A percentile compares a stretch with the other conserved stretches of the same genome.
phyloP scores from a whole-genome alignment of 2,888 invertebrate genomes.

The Ochlodes sylvanus region DNA sequence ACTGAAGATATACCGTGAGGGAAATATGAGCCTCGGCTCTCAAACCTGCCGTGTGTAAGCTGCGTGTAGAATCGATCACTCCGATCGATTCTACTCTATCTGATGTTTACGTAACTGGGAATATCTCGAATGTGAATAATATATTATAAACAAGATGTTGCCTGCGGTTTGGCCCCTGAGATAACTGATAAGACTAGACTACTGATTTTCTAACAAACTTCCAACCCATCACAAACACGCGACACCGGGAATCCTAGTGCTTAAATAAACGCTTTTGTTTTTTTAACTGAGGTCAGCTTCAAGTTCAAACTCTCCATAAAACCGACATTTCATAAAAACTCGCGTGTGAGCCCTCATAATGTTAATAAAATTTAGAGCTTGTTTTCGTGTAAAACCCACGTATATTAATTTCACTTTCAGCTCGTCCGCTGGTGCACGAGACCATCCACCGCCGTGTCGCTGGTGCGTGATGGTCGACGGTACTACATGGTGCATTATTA shows the following conservation, averaged over 20 bases:
- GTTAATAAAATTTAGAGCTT: not conserved
- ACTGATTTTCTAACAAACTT: no score
- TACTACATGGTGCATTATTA: constrained; percentile 17
- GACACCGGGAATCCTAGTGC: no score
- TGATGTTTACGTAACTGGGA: not conserved
- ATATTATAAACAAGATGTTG: no score
- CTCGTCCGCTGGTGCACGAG: not conserved
- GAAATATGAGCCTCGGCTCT: not conserved
- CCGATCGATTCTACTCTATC: not conserved
- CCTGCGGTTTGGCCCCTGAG: no score
- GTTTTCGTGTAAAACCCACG: not conserved
- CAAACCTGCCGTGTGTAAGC: not conserved
- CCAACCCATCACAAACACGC: no score
- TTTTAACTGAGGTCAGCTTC: no score
- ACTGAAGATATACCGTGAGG: not conserved
- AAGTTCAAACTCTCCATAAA: no score
- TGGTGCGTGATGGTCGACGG: constrained; percentile 15
- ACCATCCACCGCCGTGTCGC: not conserved
- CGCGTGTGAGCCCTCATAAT: no score
- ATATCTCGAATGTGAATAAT: not conserved
- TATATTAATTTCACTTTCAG: constrained; percentile 9
- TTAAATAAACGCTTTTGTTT: no score
- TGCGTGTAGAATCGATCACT: no score
- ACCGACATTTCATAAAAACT: no score
- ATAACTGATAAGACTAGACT: no score